A percentile compares a stretch with the other conserved stretches of the same genome.
These are phyloP conservation scores for Sebastes paucispinis DNA, from an alignment of 2,797 vertebrate species.

Conservation along the genomic window DNA sequence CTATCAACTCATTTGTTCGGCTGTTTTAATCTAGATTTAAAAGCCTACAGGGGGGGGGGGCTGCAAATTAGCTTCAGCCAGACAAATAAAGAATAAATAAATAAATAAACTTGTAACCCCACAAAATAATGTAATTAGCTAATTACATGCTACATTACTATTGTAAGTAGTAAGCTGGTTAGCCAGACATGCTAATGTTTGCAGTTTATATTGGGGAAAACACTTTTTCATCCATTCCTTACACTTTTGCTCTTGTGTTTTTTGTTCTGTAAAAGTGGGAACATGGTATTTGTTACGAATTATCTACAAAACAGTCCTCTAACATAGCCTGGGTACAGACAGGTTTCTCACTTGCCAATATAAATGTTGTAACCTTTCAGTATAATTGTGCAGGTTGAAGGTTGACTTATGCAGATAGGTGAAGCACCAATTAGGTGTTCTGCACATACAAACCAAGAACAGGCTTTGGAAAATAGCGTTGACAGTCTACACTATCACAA, in stretches of 20 bases:
- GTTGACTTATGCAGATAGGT: background rate
- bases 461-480: background rate
- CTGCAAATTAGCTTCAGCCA: background rate
- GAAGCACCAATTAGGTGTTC: background rate
- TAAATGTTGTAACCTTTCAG: slow-evolving; percentile 7
- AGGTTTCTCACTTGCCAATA: background rate
- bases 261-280: background rate
- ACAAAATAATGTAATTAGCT: background rate
- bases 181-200: background rate
- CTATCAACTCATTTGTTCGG: background rate
- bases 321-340: background rate
- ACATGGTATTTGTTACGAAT: background rate
- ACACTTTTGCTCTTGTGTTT: background rate
- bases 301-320: background rate
- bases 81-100: background rate
- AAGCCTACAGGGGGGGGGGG: background rate
- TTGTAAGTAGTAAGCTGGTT: background rate
- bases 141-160: background rate
- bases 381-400: background rate
- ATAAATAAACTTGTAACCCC: background rate
- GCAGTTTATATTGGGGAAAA: background rate
- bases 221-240: background rate
- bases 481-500: background rate
- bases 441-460: background rate
- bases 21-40: background rate